Evolutionary conservation across 2,797 vertebrate genomes (phyloP), one percentile per base, ranked within the genome.

Genomic region (Tarsius wallacei): DNA sequence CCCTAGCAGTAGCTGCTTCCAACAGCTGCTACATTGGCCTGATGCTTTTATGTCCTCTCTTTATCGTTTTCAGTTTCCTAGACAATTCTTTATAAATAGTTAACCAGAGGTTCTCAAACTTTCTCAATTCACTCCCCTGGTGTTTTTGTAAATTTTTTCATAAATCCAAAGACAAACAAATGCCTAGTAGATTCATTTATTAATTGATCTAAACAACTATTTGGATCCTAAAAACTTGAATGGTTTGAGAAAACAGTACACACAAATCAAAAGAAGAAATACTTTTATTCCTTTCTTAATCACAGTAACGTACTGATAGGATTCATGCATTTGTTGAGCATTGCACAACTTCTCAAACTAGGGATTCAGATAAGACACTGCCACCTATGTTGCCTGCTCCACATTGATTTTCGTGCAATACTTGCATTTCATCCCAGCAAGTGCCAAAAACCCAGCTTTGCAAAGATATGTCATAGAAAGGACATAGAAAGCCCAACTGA

Each of bases 151-250:
- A 70, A 24, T 86, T 71, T 84, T 42, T 74, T 74, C 16, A 4
- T 13, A 42, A 21, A 15, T 31, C 47, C 11, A 33, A 86, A 91
- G 26, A 55, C 83, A 84, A 96, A 93, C 33, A 91, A 95, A 70
- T 8, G 57, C 5, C 89, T 14, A 93, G 59, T 1, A 31, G 28
- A 36, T 81, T 76, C 63, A 86, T 73, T 61, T 49, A 73, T 73
- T 15, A 24, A 28, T 51, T 36, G 42, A 31, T 63, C 80, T 71
- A 74, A 63, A 64, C 4, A 86, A 49, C 57, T 68, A 83, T 77
- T 77, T 89, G 42, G 5, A 42, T 71, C 22, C 26, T 71, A 93
- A 73, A 9, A 82, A 42, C 42, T 42, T 42, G 5, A 57, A 24
- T 9, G 26, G 64, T 51, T 89, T 85, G 59, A 91, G 86, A 87